phyloP scores from a whole-genome alignment of 2,888 invertebrate genomes.

The Limulus polyphemus region DNA sequence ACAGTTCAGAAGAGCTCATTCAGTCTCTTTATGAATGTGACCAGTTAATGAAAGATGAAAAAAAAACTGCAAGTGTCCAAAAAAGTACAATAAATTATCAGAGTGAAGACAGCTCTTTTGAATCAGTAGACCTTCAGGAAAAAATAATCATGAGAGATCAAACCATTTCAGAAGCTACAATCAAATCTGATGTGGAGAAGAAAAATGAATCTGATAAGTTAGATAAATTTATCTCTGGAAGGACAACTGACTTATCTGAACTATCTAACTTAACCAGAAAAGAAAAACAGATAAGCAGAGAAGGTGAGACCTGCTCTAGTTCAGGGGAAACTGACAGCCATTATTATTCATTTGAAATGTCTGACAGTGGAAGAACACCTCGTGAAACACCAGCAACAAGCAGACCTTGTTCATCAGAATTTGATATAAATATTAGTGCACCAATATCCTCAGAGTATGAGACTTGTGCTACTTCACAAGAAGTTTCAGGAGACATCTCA shows the following conservation, averaged over 20 bases:
- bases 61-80: no score
- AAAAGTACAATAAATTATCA: no score
- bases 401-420: conserved; percentile 71
- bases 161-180: no score
- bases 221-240: conserved; percentile 11
- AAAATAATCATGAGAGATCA: no score
- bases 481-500: conserved; percentile 36
- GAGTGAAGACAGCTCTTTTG: no score
- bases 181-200: conserved; percentile 5
- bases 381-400: conserved; percentile 45
- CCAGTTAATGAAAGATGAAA: no score
- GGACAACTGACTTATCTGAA: neutral
- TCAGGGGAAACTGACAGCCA: conserved; percentile 63
- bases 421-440: conserved; percentile 49
- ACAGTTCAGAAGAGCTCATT: no score
- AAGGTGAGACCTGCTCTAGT: conserved; percentile 67
- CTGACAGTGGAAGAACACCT: conserved; percentile 41
- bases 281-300: conserved; percentile 58
- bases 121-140: no score
- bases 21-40: no score
- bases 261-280: conserved; percentile 8
- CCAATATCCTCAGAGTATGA: conserved; percentile 59
- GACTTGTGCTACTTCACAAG: conserved; percentile 66
- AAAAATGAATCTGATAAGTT: conserved; percentile 18
- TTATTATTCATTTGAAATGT: conserved; percentile 74